These are phyloP conservation scores for Istiophorus platypterus DNA, from an alignment of 2,113 vertebrate species.

Conservation along the genomic window DNA sequence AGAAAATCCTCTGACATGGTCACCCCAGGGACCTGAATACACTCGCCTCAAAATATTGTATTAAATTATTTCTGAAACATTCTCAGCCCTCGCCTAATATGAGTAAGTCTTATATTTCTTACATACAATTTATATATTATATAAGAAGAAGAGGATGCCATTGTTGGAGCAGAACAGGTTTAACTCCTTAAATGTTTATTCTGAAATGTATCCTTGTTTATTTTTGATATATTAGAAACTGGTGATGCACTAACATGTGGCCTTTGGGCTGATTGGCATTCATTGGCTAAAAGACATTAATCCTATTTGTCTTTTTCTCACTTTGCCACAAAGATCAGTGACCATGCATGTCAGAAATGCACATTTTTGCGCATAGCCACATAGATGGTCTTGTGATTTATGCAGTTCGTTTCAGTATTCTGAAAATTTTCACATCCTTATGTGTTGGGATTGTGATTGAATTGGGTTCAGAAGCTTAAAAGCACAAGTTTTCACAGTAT, in stretches of 20 bases:
- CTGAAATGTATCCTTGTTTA: slow-evolving; percentile 43
- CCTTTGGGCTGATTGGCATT: slow-evolving; percentile 31
- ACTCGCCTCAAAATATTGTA: not conserved
- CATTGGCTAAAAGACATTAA: slow-evolving; percentile 38
- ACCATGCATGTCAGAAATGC: not conserved
- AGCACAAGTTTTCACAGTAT: not conserved
- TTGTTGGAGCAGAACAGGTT: slow-evolving; percentile 28
- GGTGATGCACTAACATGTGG: slow-evolving; percentile 41
- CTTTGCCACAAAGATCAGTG: slow-evolving; percentile 10
- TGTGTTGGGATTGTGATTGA: not conserved
- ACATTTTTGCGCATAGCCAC: not conserved
- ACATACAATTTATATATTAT: not conserved
- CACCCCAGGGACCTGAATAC: not conserved
- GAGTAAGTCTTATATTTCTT: slow-evolving; percentile 11
- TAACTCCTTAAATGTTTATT: slow-evolving; percentile 41
- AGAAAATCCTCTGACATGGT: slow-evolving; percentile 21
- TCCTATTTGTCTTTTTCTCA: slow-evolving; percentile 24
- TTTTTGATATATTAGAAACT: slow-evolving; percentile 53
- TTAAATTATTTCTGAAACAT: slow-evolving; percentile 20
- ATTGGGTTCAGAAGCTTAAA: not conserved
- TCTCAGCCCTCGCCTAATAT: not conserved
- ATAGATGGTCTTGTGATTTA: not conserved
- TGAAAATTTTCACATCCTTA: not conserved
- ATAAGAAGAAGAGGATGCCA: not conserved
- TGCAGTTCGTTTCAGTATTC: not conserved